phyloP scores from a whole-genome alignment of 2,888 invertebrate species.

The Macrophya alboannulata region DNA sequence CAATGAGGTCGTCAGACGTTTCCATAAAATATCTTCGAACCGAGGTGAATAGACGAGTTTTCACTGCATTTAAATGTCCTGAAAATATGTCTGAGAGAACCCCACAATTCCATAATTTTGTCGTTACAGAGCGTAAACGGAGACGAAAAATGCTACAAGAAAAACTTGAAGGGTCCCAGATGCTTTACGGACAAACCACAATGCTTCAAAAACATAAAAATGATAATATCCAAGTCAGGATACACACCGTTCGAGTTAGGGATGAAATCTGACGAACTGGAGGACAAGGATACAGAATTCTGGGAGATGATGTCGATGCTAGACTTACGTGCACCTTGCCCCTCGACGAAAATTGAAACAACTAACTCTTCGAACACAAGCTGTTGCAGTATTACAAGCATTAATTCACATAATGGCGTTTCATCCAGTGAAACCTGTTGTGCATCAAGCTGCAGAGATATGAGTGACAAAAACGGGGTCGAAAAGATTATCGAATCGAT shows the following conservation, averaged over 20 bases:
- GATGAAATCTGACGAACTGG: neutral
- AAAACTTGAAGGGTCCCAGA: conserved; percentile 35
- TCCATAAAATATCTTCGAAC: conserved; percentile 37
- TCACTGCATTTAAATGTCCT: neutral
- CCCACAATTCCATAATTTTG: neutral
- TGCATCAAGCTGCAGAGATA: neutral
- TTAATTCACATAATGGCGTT: neutral
- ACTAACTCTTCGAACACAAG: neutral
- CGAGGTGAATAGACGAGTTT: neutral
- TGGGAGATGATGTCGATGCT: conserved; percentile 51
- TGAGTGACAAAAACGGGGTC: neutral
- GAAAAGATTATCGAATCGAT: conserved; percentile 13
- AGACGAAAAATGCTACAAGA: conserved; percentile 33
- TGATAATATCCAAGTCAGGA: conserved; percentile 44
- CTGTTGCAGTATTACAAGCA: neutral
- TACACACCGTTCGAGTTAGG: neutral
- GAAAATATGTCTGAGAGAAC: neutral
- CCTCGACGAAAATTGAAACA: conserved; percentile 14
- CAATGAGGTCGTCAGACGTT: conserved; percentile 43
- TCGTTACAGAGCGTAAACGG: conserved; percentile 36
- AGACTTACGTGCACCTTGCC: conserved; percentile 2
- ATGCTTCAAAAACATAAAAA: conserved; percentile 36
- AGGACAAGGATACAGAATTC: conserved; percentile 32
- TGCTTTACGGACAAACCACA: conserved; percentile 2
- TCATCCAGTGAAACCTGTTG: neutral